Evolutionary conservation across 2,888 invertebrate genomes (phyloP).

Genomic region (Eumacrocentrus americanus): DNA sequence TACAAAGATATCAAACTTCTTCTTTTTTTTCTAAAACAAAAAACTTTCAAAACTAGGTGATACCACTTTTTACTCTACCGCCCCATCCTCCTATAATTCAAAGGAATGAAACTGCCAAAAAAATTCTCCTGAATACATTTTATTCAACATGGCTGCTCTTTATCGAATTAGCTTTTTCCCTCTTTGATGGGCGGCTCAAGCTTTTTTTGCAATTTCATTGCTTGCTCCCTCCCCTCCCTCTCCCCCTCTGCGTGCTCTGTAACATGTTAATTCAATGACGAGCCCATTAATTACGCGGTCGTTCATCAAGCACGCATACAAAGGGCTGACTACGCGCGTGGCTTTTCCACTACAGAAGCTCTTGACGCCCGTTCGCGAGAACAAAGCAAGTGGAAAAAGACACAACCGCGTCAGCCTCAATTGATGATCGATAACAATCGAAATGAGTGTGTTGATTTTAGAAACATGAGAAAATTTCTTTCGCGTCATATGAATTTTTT

Average conservation of each 20-base stretch:
- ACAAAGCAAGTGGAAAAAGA: too few species aligned
- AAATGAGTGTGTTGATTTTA: background rate
- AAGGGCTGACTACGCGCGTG: background rate
- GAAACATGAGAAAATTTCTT: background rate
- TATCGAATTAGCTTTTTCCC: too few species aligned
- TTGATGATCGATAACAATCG: background rate
- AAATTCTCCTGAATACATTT: too few species aligned
- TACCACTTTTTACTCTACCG: too few species aligned
- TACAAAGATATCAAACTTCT: conserved; percentile 16
- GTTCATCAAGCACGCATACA: conserved; percentile 17
- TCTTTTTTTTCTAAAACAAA: background rate
- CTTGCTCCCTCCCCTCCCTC: background rate
- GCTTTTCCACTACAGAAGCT: background rate
- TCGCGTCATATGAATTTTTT: too few species aligned
- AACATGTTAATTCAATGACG: conserved; percentile 46
- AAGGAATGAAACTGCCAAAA: too few species aligned
- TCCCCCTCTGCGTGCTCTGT: background rate
- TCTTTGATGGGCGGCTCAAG: background rate
- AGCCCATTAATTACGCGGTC: conserved; percentile 44
- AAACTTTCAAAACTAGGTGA: too few species aligned
- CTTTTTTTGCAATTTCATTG: background rate
- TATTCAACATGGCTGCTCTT: too few species aligned
- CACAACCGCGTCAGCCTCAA: background rate
- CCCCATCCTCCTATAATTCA: too few species aligned
- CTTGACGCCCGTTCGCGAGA: too few species aligned